Base-by-base conservation (phyloP, 2,113 vertebrate genomes). In the Cnemophilus loriae region DNA sequence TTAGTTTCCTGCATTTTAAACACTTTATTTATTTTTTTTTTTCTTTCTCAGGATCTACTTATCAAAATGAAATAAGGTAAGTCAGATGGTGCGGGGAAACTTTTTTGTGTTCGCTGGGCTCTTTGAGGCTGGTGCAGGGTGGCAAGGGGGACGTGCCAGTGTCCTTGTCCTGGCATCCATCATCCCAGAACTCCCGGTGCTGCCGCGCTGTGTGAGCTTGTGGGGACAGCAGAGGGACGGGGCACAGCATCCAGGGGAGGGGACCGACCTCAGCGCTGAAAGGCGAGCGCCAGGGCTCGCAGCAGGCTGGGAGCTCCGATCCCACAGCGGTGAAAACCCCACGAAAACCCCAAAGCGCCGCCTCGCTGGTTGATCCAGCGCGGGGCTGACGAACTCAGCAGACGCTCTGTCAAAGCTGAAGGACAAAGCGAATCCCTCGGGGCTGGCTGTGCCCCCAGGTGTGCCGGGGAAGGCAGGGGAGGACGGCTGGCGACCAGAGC, bases 61-160 rank as follows among this genome's bases (percentile, higher is more conserved):
- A 97, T 47, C 93, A 97, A 84, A 97, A 90, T 21, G 92, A 97
- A 87, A 59, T 97, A 71, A 97, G 98, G 99, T 99, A 97, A 98
- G 98, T 59, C n/a, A 59, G 81, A 76, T 28, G 39, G 55, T 8
- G 26, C 20, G 20, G 78, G 16, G 39, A 6, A 46, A 24, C 8
- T 84, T 91, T 91, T 76, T 30, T 11, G 24, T 19, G 33, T 37
- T 33, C 10, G 6, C 16, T 5, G 37, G 26, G 10, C 19, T 6
- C 27, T 23, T 16, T 16, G 28, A 26, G 44, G 52, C 20, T 61
- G 42, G 15, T 32, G 42, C 30, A 10, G 77, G 20, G 32, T 5
- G 26, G 14, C 33, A 39, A 13, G 41, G 20, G 11, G 55, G 17
- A n/a, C 1, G 18, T n/a, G n/a, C 7, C 42, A 2, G 4, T 10